These are phyloP conservation scores for Paguma larvata DNA, from an alignment of 2,797 vertebrate species.

Conservation along the genomic window DNA sequence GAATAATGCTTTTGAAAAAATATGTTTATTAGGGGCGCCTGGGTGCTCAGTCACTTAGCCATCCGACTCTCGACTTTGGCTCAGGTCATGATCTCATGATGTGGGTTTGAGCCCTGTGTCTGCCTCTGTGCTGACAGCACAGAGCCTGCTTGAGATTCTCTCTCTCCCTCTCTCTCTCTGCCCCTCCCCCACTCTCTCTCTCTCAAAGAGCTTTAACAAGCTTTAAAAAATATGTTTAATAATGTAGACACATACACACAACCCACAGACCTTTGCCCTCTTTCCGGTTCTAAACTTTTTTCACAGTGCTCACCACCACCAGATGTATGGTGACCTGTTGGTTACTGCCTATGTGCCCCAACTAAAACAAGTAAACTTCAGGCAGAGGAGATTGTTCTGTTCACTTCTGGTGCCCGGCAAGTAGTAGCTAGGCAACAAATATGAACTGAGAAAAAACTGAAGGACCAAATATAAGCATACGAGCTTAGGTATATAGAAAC, in stretches of 20 bases:
- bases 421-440: neutral
- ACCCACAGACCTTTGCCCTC: neutral
- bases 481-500: neutral
- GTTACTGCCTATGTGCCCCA: neutral
- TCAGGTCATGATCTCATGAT: too few species aligned
- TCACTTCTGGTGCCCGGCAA: neutral
- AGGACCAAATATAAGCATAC: neutral
- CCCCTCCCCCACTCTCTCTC: too few species aligned
- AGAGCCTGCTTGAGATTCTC: neutral
- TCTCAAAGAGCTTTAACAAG: too few species aligned
- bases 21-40: neutral
- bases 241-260: neutral
- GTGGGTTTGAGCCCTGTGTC: too few species aligned
- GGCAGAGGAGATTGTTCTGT: neutral
- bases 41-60: too few species aligned
- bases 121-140: too few species aligned
- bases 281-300: neutral
- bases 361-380: neutral
- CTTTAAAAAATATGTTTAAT: neutral
- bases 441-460: neutral
- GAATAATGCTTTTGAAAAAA: neutral
- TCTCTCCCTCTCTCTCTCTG: too few species aligned
- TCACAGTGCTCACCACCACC: neutral
- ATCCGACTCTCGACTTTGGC: too few species aligned
- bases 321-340: fast-evolving